phyloP scores from a whole-genome alignment of 2,888 invertebrate species.

The Noctua comes region DNA sequence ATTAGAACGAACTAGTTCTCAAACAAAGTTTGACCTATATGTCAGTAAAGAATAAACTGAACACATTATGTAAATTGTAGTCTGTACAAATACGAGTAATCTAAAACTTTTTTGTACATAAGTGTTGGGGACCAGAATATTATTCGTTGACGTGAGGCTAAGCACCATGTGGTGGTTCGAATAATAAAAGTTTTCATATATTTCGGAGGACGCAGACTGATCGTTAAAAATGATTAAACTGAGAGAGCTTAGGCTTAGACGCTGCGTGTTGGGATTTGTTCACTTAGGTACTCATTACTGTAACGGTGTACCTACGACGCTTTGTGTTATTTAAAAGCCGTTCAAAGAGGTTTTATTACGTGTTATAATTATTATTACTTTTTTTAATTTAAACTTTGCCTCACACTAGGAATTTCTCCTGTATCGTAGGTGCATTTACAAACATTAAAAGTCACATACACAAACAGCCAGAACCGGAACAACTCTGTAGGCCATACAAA shows the following conservation, averaged over 20 bases:
- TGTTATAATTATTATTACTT: too few relatives aligned
- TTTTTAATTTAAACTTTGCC: too few relatives aligned
- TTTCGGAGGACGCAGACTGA: slow-evolving; percentile 17
- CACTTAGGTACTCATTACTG: not conserved
- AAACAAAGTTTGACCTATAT: slow-evolving; percentile 25
- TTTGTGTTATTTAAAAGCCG: not conserved
- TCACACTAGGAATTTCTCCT: too few relatives aligned
- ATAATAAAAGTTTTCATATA: slow-evolving; percentile 30
- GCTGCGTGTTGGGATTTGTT: not conserved
- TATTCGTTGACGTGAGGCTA: slow-evolving; percentile 11
- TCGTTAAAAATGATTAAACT: slow-evolving; percentile 8
- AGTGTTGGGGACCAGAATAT: slow-evolving; percentile 9
- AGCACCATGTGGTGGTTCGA: slow-evolving; percentile 24
- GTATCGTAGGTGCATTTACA: too few relatives aligned
- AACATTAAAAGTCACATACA: too few relatives aligned
- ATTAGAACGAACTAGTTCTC: slow-evolving; percentile 8
- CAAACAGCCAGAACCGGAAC: too few relatives aligned
- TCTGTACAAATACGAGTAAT: slow-evolving; percentile 18
- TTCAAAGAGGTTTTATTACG: not conserved
- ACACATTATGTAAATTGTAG: slow-evolving; percentile 50
- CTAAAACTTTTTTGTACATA: slow-evolving; percentile 23
- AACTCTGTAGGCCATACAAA: too few relatives aligned
- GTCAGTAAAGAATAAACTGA: slow-evolving; percentile 20
- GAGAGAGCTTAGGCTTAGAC: not conserved
- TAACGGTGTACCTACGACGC: not conserved